Base-by-base conservation (phyloP, 1,140 invertebrate species). In the Manduca sexta region DNA sequence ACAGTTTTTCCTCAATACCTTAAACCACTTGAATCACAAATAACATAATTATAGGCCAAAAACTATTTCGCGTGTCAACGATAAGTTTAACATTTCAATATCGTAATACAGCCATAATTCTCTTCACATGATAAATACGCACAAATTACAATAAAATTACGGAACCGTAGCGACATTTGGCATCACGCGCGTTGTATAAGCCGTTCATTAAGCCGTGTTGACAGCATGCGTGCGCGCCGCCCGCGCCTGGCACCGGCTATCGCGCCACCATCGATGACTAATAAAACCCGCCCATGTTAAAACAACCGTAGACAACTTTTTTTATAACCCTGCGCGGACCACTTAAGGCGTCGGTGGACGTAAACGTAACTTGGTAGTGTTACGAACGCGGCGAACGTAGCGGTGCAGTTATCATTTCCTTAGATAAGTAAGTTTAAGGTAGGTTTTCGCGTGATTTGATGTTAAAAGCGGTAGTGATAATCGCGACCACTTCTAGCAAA, bases 191-290 rank as follows among this genome's bases (percentile, higher is more conserved):
- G 75, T 82, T 76, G 72, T 74, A 55, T 78, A 78, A 83, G 76
- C 67, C 73, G 81, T 75, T 74, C 80, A 81, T 84, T 81, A 74
- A 75, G 70, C 65, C 60, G 81, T 78, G 81, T 81, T 81, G 81
- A 84, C 81, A 82, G 52, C 54, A 66, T 82, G 78, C 81, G 77
- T 82, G 81, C 79, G n/a, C n/a, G 79, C 77, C 71, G 75, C 58
- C 58, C 75, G 81, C 70, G 77, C 75, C 81, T 66, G 81, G 78
- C 64, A 84, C 80, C 64, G 69, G 45, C 61, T 81, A 82, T 84
- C 77, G 77, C 70, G 60, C 71, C 81, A 79, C 77, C 81, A 84
- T 81, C 81, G 81, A 84, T 84, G 81, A 84, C 77, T 84, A 84
- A 84, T 83, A 80, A 73, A 79, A 76, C 64, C 41, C 35, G 15